Conservation (phyloP, 2,113 vertebrate genomes). For the Pipra filicauda region DNA sequence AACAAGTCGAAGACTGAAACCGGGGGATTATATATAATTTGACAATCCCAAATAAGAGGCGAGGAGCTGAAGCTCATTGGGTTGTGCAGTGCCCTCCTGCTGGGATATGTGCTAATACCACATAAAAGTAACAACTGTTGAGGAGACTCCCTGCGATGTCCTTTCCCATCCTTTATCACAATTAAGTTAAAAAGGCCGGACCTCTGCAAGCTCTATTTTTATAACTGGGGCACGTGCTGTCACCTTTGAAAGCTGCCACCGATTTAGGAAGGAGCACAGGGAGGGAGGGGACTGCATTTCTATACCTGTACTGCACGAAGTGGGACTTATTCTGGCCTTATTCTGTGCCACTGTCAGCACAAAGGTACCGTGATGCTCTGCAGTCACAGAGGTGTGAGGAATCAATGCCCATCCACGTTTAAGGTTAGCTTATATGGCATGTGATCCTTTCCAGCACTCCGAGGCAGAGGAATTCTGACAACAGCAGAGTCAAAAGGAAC, state of each 20-base stretch:
- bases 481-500: slow-evolving; percentile 25
- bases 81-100: background rate
- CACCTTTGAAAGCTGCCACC: background rate
- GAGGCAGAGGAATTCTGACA: slow-evolving; percentile 14
- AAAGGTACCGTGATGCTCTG: background rate
- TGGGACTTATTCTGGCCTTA: background rate
- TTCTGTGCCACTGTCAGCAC: background rate
- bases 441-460: background rate
- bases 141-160: slow-evolving; percentile 13
- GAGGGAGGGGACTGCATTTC: background rate
- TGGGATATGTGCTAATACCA: slow-evolving; percentile 1
- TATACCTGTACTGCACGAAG: background rate
- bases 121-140: background rate
- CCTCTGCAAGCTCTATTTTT: slow-evolving; percentile 5
- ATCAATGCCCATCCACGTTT: slow-evolving; percentile 48
- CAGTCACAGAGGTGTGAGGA: slow-evolving; percentile 32
- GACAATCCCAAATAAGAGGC: background rate
- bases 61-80: background rate
- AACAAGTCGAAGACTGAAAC: background rate
- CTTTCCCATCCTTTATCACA: slow-evolving; percentile 16
- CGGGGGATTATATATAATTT: background rate
- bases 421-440: slow-evolving; percentile 22
- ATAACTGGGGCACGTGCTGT: background rate
- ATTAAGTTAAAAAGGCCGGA: slow-evolving; percentile 1
- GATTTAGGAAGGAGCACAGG: background rate